Base-by-base conservation (phyloP, 2,113 vertebrate species). In the Hypocryptadius cinnamomeus region DNA sequence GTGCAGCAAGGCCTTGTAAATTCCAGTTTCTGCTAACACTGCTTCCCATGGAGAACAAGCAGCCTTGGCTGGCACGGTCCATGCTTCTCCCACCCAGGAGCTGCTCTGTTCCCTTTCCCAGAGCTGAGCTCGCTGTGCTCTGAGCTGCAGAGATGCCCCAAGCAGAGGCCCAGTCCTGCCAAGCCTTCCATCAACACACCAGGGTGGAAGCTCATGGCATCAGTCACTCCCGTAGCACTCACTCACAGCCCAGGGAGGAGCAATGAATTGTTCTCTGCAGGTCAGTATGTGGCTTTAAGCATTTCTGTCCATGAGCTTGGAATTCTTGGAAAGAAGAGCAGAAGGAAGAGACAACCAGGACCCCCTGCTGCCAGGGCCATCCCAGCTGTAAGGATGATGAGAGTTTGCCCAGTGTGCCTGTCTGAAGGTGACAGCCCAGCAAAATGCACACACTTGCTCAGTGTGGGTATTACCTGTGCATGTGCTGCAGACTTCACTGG, bases 211-310 rank as follows among this genome's bases (percentile, higher is more conserved):
- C 25, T 65, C 33, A 1, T 0, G 8, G 68, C 50, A 73, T 23
- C 3, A 0, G 40, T 18, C 3, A 0, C 64, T 54, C 35, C 66
- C 27, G 20, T 0, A 17, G 45, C 16, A 10, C 31, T 87, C 40
- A 8, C 40, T 64, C 53, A 13, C 2, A n/a, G 42, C 37, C 54
- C 60, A 24, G 23, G 14, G 33, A 65, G 28, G 20, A 84, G 27
- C 15, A 57, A 18, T 4, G 14, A 17, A 42, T 42, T 0, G 0
- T 31, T 69, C 47, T 31, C 59, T 47, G 10, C 76, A 61, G 53
- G 20, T 15, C 25, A 47, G 30, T 2, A 11, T 0, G 0, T 2
- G 7, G 56, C 31, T 63, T 44, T 31, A 40, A 70, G 42, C 8
- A 25, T 37, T 83, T 77, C 64, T 56, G 10, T 15, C 42, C 37